Base-by-base conservation (phyloP, 2,113 vertebrate species). In the Neomonachus schauinslandi region DNA sequence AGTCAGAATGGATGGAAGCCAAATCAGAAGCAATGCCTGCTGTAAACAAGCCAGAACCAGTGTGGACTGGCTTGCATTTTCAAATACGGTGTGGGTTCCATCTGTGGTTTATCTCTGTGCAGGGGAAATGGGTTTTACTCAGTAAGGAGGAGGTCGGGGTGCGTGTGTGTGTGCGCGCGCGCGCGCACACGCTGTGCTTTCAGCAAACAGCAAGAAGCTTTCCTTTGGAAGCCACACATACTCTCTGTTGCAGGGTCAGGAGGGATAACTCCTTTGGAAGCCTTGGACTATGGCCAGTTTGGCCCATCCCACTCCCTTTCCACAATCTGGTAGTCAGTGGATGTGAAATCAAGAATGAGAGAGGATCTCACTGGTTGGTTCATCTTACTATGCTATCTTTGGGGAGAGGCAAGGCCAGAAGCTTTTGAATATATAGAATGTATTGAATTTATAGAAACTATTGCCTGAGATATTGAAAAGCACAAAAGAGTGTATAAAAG, bases 21-120 rank as follows among this genome's bases (percentile, higher is more conserved):
- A 92, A 76, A 71, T 95, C 65, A 67, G 85, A 82, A 95, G 57
- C 28, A 65, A 59, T 0, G 13, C 51, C 91, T 86, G 53, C 77
- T 65, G 22, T 82, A 67, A 79, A 91, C 4, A 80, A 82, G 95
- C 86, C 97, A 92, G 85, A 76, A n/a, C 28, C 2, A 1, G 55
- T 81, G 72, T 72, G 83, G 71, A 88, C 59, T 63, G 82, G n/a
- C 89, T 93, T 74, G 42, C 36, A 72, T 92, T 86, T 92, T 77
- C 55, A 86, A 21, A 63, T 88, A 28, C 3, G n/a, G 63, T 49
- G 57, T 87, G 79, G 31, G 22, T 86, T 63, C 53, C 80, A 81
- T 36, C 42, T 88, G 82, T 69, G 59, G 42, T 89, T 95, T 95
- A 65, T 97, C 28, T 94, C 81, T 79, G 57, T 39, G 81, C 77